Evolutionary conservation across 2,888 invertebrate species (phyloP).

Genomic region (Lamproptera curius): DNA sequence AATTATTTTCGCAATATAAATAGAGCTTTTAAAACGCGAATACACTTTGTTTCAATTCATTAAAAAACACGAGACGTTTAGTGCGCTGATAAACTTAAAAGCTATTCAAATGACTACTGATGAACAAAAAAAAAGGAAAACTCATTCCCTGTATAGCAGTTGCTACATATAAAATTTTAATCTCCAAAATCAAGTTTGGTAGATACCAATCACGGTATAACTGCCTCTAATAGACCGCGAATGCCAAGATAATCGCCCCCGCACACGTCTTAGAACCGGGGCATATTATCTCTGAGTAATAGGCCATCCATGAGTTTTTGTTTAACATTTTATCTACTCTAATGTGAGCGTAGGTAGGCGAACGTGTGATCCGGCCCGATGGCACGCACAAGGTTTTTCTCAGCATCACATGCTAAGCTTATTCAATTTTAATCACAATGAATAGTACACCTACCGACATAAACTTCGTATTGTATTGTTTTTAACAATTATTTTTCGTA

Average conservation of each 20-base stretch:
- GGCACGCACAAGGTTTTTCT: constrained; percentile 29
- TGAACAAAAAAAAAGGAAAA: too few relatives aligned
- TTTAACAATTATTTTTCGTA: constrained; percentile 6
- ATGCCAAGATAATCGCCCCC: constrained; percentile 5
- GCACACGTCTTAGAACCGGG: not conserved
- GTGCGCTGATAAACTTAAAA: too few relatives aligned
- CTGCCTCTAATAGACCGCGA: not conserved
- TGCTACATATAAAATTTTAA: too few relatives aligned
- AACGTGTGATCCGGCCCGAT: constrained; percentile 27
- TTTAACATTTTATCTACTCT: constrained; percentile 9
- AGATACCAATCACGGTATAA: not conserved
- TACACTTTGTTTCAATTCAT: too few relatives aligned
- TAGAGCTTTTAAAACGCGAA: too few relatives aligned
- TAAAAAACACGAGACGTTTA: too few relatives aligned
- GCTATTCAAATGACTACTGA: too few relatives aligned
- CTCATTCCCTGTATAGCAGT: too few relatives aligned
- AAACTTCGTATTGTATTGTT: not conserved
- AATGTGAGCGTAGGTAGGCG: constrained; percentile 17
- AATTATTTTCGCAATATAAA: too few relatives aligned
- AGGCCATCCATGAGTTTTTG: constrained; percentile 13
- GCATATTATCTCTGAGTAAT: constrained; percentile 8
- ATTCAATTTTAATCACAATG: constrained; percentile 4
- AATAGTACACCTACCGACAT: not conserved
- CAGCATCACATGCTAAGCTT: constrained; percentile 26
- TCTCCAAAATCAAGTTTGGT: too few relatives aligned